These are phyloP conservation scores for Drosophila pegasa DNA, from an alignment of 2,888 invertebrate genomes.

Conservation along the genomic window DNA sequence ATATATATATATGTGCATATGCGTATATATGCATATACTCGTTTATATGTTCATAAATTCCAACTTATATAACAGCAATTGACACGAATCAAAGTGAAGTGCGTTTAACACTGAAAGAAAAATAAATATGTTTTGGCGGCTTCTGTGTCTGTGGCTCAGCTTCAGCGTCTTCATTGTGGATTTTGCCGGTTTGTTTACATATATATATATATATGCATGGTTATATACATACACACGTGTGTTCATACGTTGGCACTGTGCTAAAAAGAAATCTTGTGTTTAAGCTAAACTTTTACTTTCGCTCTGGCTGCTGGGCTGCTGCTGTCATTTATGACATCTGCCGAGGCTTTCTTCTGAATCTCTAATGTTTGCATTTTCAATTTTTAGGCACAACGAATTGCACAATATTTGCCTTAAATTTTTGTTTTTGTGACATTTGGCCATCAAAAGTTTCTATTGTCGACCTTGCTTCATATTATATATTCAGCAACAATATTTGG, in stretches of 20 bases:
- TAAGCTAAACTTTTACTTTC: conserved; percentile 73
- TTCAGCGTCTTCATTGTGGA: conserved; percentile 56
- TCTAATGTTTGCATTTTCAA: conserved; percentile 47
- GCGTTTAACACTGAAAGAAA: conserved; percentile 5
- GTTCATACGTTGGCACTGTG: conserved; percentile 19
- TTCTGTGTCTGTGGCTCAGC: conserved; percentile 36
- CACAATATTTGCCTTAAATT: conserved; percentile 42
- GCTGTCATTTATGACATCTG: conserved; percentile 36
- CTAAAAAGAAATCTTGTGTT: conserved; percentile 60
- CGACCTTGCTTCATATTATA: conserved; percentile 56
- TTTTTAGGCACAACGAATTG: conserved; percentile 48
- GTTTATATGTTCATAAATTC: not conserved
- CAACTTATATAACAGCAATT: conserved; percentile 28
- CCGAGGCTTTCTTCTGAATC: conserved; percentile 57
- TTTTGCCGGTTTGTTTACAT: conserved; percentile 77
- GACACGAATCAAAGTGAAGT: conserved; percentile 24
- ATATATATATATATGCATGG: not conserved
- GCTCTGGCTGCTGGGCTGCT: conserved; percentile 43
- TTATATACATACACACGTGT: not conserved
- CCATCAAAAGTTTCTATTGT: conserved; percentile 22
- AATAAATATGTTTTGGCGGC: conserved; percentile 40
- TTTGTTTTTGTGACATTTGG: conserved; percentile 15
- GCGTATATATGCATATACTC: not conserved
- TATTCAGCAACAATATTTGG: conserved; percentile 33
- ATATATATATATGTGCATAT: not conserved